Conservation (phyloP, 2,797 vertebrate species). For the Clarias laeviceps region DNA sequence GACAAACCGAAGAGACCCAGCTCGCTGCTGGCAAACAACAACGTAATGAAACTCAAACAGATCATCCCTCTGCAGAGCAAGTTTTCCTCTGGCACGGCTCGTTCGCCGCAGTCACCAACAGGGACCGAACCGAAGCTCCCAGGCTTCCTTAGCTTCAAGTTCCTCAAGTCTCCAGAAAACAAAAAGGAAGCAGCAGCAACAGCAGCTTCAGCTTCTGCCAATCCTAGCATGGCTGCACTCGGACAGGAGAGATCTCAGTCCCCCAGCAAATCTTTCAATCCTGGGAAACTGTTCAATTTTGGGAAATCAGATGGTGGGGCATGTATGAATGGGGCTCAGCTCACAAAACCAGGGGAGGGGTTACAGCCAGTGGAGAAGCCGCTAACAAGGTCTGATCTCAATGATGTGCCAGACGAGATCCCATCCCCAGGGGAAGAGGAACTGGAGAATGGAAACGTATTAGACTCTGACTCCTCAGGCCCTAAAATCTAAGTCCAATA, state of each 20-base stretch:
- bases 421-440: constrained; percentile 74
- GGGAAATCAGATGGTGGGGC: constrained; percentile 80
- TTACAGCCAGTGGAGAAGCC: constrained; percentile 71
- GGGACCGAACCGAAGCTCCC: constrained; percentile 90
- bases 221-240: constrained; percentile 76
- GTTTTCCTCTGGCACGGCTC: constrained; percentile 82
- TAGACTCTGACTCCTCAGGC: constrained; percentile 77
- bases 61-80: constrained; percentile 96
- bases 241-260: constrained; percentile 88
- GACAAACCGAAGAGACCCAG: constrained; percentile 97
- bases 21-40: constrained; percentile 92
- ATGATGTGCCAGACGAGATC: constrained; percentile 81
- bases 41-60: constrained; percentile 97
- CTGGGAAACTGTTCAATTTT: constrained; percentile 94
- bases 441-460: constrained; percentile 71
- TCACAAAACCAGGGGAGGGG: constrained; percentile 65
- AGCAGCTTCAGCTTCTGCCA: constrained; percentile 28
- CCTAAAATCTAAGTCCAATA: constrained; percentile 75
- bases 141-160: constrained; percentile 94
- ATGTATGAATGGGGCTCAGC: constrained; percentile 72
- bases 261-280: constrained; percentile 94
- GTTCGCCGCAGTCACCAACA: constrained; percentile 89
- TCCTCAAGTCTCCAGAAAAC: constrained; percentile 93
- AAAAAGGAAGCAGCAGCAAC: constrained; percentile 77
- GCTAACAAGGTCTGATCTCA: constrained; percentile 82